These are phyloP conservation scores for Diploptera punctata DNA, from an alignment of 2,888 invertebrate species.

Conservation along the genomic window DNA sequence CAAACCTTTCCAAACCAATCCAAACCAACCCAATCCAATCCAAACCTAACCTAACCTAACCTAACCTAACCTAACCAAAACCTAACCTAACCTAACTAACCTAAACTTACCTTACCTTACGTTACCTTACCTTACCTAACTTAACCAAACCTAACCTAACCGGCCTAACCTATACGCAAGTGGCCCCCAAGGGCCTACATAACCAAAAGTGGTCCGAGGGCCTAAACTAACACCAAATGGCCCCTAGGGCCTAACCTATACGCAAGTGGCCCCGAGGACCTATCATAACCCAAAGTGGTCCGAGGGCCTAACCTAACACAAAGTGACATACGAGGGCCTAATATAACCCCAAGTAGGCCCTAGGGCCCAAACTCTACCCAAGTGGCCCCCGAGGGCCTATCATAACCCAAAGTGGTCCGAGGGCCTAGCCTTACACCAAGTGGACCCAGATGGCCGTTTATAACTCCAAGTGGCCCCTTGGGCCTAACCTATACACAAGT, in stretches of 20 bases:
- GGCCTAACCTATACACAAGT: background rate
- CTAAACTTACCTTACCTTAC: background rate
- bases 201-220: background rate
- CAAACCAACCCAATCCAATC: too few relatives aligned
- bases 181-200: background rate
- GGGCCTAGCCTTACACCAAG: background rate
- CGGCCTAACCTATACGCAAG: background rate
- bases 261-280: too few relatives aligned
- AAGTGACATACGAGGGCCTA: too few relatives aligned
- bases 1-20: too few relatives aligned
- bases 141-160: conserved; percentile 7
- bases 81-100: too few relatives aligned
- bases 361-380: background rate
- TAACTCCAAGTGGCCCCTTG: background rate
- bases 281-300: too few relatives aligned
- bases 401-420: background rate
- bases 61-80: conserved; percentile 1
- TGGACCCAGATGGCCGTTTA: background rate
- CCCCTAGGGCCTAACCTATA: too few relatives aligned
- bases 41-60: background rate
- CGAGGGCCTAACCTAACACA: too few relatives aligned
- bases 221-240: background rate
- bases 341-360: too few relatives aligned
- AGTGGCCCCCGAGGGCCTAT: background rate
- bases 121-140: background rate